Evolutionary conservation across 2,113 vertebrate species (phyloP).

Genomic region (Microtus pennsylvanicus): DNA sequence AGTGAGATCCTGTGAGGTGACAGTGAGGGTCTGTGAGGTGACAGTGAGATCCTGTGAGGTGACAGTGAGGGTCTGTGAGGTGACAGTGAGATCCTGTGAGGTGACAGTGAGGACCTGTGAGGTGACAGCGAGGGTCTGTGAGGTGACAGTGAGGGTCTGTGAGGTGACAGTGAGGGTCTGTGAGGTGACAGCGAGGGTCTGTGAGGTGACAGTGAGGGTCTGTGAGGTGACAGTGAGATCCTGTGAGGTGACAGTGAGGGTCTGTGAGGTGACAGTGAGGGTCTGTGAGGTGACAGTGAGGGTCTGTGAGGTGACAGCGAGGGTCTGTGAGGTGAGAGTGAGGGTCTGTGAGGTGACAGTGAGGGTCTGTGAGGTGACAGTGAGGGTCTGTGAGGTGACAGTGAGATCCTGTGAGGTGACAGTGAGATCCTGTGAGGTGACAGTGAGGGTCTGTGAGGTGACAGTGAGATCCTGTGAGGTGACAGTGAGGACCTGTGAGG

Average conservation of each 20-base stretch:
- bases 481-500: background rate
- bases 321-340: too few relatives aligned
- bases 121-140: background rate
- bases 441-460: background rate
- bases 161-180: background rate
- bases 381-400: too few relatives aligned
- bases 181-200: too few relatives aligned
- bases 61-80: rapidly evolving
- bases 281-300: too few relatives aligned
- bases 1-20: too few relatives aligned
- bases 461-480: rapidly evolving
- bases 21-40: background rate
- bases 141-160: background rate
- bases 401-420: background rate
- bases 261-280: too few relatives aligned
- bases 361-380: too few relatives aligned
- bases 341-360: too few relatives aligned
- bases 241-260: too few relatives aligned
- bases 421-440: background rate
- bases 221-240: too few relatives aligned
- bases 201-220: too few relatives aligned
- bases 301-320: too few relatives aligned
- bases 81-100: rapidly evolving
- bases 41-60: background rate
- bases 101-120: background rate